Percentiles rank a stretch among this genome's conserved stretches.
Conservation (phyloP, 2,888 invertebrate genomes). For the Physocephala rufipes region DNA sequence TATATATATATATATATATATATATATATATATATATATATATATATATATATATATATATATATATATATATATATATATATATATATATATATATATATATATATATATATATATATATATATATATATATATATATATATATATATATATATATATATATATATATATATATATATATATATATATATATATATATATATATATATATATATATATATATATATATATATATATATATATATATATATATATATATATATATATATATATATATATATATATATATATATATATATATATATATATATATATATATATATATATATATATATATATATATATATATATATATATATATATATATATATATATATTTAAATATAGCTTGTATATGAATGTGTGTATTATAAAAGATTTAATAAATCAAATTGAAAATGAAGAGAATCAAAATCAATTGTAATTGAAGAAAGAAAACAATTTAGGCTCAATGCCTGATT, state of each 20-base stretch:
- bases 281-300: too few species aligned
- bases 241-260: neutral
- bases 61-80: too few species aligned
- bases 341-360: conserved; percentile 4
- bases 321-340: neutral
- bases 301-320: too few species aligned
- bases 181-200: conserved; percentile 4
- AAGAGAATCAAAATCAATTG: neutral
- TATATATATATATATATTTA: conserved; percentile 24
- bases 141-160: too few species aligned
- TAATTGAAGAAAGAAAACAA: neutral
- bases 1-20: conserved; percentile 26
- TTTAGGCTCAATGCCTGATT: neutral
- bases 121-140: too few species aligned
- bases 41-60: too few species aligned
- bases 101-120: conserved; percentile 4
- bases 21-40: conserved; percentile 27
- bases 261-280: conserved; percentile 4
- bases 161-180: neutral
- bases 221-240: too few species aligned
- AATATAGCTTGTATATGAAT: conserved; percentile 23
- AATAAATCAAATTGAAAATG: conserved; percentile 16
- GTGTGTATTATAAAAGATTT: conserved; percentile 32
- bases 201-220: too few species aligned
- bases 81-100: neutral